These are phyloP conservation scores for Rhodophaea formosa DNA, from an alignment of 2,888 invertebrate species.

Conservation along the genomic window DNA sequence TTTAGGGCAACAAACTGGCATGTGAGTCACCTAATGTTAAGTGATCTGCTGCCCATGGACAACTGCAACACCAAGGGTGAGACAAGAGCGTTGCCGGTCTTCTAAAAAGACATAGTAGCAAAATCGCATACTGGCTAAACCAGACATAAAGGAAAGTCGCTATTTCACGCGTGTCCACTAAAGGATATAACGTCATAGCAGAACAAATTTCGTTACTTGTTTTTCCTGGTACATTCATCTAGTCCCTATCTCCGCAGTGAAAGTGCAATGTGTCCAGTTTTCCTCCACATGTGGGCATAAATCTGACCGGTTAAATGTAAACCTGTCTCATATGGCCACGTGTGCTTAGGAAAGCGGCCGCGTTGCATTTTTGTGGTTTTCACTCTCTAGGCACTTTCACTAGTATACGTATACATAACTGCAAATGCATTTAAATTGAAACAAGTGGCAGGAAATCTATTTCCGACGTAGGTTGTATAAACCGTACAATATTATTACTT, in stretches of 20 bases:
- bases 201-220: neutral
- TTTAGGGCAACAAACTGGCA: no score
- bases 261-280: conserved; percentile 24
- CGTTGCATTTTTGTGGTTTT: conserved; percentile 63
- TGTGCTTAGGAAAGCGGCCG: conserved; percentile 60
- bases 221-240: neutral
- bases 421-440: conserved; percentile 16
- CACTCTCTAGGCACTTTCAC: conserved; percentile 63
- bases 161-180: neutral
- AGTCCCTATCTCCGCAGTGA: conserved; percentile 16
- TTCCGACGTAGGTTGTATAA: neutral
- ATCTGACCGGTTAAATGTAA: conserved; percentile 30
- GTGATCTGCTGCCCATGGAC: no score
- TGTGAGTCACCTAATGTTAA: no score
- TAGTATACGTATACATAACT: conserved; percentile 22
- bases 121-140: no score
- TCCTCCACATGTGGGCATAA: conserved; percentile 20
- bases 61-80: no score
- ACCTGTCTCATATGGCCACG: conserved; percentile 52
- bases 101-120: no score
- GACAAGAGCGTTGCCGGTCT: no score
- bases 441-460: neutral
- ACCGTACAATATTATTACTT: no score
- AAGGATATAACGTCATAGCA: neutral
- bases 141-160: neutral